phyloP scores from a whole-genome alignment of 2,113 vertebrate genomes.

The Cheirogaleus medius region DNA sequence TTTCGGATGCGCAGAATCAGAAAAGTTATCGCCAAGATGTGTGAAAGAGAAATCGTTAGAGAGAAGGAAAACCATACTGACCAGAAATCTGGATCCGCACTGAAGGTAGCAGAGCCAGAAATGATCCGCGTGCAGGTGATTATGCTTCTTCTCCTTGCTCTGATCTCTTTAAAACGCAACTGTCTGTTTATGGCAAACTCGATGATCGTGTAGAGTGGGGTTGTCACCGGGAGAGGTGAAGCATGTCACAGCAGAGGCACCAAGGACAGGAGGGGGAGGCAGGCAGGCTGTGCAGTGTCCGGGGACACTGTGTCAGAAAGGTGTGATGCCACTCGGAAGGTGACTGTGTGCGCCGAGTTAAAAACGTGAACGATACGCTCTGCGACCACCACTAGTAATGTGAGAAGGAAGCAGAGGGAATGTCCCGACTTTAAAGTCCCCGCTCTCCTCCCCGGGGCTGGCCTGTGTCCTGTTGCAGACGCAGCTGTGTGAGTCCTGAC shows the following conservation, averaged over 20 bases:
- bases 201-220: no score
- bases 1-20: background rate
- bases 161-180: background rate
- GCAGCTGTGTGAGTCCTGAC: no score
- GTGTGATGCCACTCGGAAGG: fast-evolving
- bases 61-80: background rate
- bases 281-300: fast-evolving
- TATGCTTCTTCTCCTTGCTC: background rate
- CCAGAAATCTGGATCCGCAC: background rate
- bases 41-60: background rate
- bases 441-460: background rate
- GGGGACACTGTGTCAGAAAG: background rate
- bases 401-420: background rate
- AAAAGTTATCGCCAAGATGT: background rate
- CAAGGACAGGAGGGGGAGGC: background rate
- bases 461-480: background rate
- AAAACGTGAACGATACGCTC: background rate
- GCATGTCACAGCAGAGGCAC: fast-evolving
- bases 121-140: fast-evolving
- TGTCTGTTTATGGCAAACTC: background rate
- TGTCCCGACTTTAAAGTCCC: background rate
- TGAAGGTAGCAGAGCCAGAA: background rate
- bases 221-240: background rate
- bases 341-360: background rate
- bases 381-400: background rate